Evolutionary conservation across 2,797 vertebrate genomes (phyloP), one percentile per base, ranked within the genome.

Genomic region (Chaetophractus vellerosus): DNA sequence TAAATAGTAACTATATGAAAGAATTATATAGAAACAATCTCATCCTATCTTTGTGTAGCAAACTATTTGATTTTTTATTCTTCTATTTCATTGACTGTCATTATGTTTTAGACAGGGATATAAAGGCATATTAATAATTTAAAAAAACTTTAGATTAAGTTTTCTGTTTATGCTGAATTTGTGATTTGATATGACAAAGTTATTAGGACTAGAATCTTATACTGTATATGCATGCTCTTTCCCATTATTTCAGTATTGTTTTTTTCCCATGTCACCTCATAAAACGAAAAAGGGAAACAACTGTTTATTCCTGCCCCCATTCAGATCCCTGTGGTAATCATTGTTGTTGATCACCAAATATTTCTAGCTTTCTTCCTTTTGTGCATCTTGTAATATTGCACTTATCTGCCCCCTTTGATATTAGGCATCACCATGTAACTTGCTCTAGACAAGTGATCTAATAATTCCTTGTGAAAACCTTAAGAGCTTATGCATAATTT

Each of bases 21-120:
- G 94, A 96, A 83, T 97, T 97, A 95, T 88, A 95, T 88, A 95
- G 74, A 90, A 93, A 95, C 26, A 93, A 48, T 64, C 78, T 11
- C 63, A 95, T 19, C 33, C 88, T n/a, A 93, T 96, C 74, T 90
- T 96, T 96, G 48, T 96, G 95, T n/a, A 85, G 36, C 71, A 96
- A 90, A 72, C 94, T 81, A 84, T 85, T 88, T 94, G 78, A 76
- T 94, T 66, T 79, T 96, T 96, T 95, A 66, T 94, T 96, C n/a
- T 95, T 90, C n/a, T 0, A 24, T 63, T n/a, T 85, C 18, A 48
- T 63, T 95, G 66, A 57, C 4, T 94, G 61, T 94, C 45, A 71
- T 95, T 96, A 71, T 76, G 11, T 76, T 90, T 87, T 88, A 78
- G 57, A 66, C 16, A 74, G 48, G 45, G 9, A 18, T 79, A 2